Conservation (phyloP, 2,113 vertebrate species). For the Neogale vison region DNA sequence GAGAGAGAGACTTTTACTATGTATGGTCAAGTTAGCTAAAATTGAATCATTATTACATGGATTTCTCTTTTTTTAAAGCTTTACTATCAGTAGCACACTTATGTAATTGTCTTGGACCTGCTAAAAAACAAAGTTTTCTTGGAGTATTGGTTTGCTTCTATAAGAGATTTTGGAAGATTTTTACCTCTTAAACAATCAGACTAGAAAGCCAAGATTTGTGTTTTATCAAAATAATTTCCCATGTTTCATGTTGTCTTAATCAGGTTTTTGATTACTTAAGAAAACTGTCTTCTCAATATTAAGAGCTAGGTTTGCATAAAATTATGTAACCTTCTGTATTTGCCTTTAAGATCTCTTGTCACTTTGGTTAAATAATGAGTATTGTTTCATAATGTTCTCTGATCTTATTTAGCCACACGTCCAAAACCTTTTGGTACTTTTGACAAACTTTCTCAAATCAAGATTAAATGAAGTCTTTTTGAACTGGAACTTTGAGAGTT, state of each 20-base stretch:
- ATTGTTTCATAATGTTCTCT: background rate
- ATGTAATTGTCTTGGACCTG: background rate
- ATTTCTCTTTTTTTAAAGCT: background rate
- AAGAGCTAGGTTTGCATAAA: background rate
- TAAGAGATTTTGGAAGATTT: background rate
- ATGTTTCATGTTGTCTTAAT: background rate
- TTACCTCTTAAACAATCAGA: background rate
- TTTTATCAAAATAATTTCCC: background rate
- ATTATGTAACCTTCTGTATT: background rate
- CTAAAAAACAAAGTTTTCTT: background rate
- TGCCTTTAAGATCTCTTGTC: background rate
- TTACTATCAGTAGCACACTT: background rate
- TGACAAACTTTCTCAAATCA: background rate
- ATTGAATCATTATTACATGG: background rate
- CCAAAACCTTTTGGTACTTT: background rate
- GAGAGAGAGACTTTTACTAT: background rate
- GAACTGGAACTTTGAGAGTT: background rate
- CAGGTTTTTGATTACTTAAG: background rate
- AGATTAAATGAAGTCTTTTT: background rate
- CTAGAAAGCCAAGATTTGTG: background rate
- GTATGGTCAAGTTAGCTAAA: background rate
- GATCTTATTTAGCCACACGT: background rate
- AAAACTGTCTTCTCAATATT: background rate
- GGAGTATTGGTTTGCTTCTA: background rate
- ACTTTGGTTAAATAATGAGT: background rate